Evolutionary conservation across 2,888 invertebrate genomes (phyloP).

Genomic region (Caenorhabditis sp.): DNA sequence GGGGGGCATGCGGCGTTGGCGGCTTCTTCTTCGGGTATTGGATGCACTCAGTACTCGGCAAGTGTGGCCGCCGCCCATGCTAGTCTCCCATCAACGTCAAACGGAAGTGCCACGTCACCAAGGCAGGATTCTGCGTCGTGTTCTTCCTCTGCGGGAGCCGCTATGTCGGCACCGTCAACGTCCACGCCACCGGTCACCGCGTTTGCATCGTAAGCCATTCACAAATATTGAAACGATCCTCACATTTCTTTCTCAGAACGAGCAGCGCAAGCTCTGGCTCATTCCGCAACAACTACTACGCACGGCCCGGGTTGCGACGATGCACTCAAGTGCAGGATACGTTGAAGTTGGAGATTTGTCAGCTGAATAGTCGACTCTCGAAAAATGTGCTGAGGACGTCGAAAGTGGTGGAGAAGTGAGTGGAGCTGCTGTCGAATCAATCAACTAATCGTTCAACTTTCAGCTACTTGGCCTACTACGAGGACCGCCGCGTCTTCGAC

Average conservation of each 20-base stretch:
- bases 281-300: conserved; percentile 68
- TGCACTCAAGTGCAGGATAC: conserved; percentile 79
- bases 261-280: conserved; percentile 60
- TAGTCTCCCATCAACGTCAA: conserved; percentile 68
- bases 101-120: conserved; percentile 59
- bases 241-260: conserved; percentile 21
- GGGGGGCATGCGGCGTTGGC: conserved; percentile 69
- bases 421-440: no score
- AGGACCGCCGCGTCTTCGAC: conserved; percentile 97
- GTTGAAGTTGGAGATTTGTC: conserved; percentile 85
- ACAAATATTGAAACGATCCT: neutral
- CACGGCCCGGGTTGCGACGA: conserved; percentile 75
- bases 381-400: conserved; percentile 91
- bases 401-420: conserved; percentile 94
- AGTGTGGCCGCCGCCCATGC: conserved; percentile 69
- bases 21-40: conserved; percentile 61
- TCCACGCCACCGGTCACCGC: conserved; percentile 28
- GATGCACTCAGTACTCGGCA: conserved; percentile 64
- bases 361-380: conserved; percentile 83
- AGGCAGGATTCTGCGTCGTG: conserved; percentile 37
- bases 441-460: no score
- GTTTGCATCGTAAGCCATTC: conserved; percentile 31
- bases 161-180: conserved; percentile 39
- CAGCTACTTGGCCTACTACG: conserved; percentile 80
- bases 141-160: conserved; percentile 28